These are phyloP conservation scores for Phaedon cochleariae DNA, from an alignment of 2,888 invertebrate genomes.

Conservation along the genomic window DNA sequence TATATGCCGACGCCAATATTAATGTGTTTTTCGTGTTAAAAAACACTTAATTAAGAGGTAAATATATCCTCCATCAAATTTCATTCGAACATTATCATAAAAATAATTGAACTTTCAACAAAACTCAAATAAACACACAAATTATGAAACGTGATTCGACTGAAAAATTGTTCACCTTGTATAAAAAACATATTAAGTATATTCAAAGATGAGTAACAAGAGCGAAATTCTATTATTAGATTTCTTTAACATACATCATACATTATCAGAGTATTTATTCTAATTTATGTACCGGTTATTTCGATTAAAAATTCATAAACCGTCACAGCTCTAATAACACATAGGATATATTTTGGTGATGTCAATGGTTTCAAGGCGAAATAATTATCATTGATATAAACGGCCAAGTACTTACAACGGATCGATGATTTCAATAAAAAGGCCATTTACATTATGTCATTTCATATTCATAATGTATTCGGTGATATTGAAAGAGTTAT, in stretches of 20 bases:
- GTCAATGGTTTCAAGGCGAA: not conserved
- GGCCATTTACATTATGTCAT: not conserved
- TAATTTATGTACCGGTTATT: not conserved
- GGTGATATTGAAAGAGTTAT: not conserved
- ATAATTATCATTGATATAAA: not conserved
- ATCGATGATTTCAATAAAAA: not conserved
- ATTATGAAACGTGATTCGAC: too few species aligned
- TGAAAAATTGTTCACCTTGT: too few species aligned
- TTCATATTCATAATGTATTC: not conserved
- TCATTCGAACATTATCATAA: too few species aligned
- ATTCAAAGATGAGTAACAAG: too few species aligned
- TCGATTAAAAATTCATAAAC: not conserved
- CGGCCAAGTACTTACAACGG: not conserved
- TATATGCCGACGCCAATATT: too few species aligned
- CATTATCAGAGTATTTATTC: not conserved
- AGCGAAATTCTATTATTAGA: not conserved
- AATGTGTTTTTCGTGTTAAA: too few species aligned
- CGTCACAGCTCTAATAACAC: not conserved
- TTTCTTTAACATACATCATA: not conserved
- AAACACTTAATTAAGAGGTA: too few species aligned
- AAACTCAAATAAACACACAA: too few species aligned
- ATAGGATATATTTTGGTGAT: not conserved
- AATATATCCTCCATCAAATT: too few species aligned
- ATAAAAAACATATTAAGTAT: too few species aligned
- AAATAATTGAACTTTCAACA: too few species aligned